Conservation (phyloP, 2,888 invertebrate species). For the Odontothrips loti region DNA sequence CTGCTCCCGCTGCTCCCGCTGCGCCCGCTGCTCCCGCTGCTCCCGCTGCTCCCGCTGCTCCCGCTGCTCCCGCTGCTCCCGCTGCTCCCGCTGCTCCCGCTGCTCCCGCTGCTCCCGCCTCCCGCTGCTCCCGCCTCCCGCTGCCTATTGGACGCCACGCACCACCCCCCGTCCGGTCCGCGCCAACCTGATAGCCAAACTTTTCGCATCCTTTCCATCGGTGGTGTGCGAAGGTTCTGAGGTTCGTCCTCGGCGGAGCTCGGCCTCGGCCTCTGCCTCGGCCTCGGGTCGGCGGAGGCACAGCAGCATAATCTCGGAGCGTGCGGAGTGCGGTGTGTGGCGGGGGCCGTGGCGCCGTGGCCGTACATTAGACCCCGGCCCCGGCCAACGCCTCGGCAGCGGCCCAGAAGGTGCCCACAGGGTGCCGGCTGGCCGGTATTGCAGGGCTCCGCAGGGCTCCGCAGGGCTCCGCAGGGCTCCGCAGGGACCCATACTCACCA, state of each 20-base stretch:
- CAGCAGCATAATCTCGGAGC: not conserved
- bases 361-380: not conserved
- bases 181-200: not conserved
- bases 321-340: not conserved
- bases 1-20: no score
- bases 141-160: no score
- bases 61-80: not conserved
- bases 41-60: no score
- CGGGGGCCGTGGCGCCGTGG: not conserved
- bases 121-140: not conserved
- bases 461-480: no score
- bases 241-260: not conserved
- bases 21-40: no score
- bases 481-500: not conserved
- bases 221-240: not conserved
- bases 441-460: not conserved
- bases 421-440: conserved; percentile 3
- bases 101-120: no score
- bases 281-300: not conserved
- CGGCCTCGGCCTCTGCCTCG: no score
- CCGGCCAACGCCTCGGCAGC: not conserved
- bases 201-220: conserved; percentile 11
- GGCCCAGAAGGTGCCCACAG: not conserved
- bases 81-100: not conserved
- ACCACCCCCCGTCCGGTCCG: not conserved